Base-by-base conservation (phyloP, 2,888 invertebrate species). In the Ochropleura leucogaster region DNA sequence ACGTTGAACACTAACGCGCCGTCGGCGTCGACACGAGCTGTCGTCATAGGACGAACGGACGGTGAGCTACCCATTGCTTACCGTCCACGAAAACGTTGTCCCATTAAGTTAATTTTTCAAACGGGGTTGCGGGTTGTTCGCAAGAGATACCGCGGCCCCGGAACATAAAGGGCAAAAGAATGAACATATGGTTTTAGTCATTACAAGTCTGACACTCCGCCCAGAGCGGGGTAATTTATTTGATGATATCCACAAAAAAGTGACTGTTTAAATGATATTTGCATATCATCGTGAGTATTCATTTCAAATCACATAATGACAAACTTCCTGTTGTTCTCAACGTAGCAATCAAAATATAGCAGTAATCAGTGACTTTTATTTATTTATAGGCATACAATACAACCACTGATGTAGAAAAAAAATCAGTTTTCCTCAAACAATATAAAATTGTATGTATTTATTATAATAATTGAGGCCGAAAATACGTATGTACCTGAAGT, bases 391-490 rank as follows among this genome's bases (percentile, higher is more conserved):
- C 18, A 44, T 12, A 68, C 55, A 76, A 76, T 62, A 20, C 14
- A 64, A 77, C 5, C 14, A 66, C 68, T 42, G 53, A 55, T 59
- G 51, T 53, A 30, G 30, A 30, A 30, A 30, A 30, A 30, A 30
- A 30, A 30, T 2, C 40, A 53, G 67, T 64, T 64, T 18, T 4
- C 57, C 14, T 80, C 14, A 18, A 30, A 51, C 6, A 53, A 4
- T 44, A 44, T 14, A 4, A 62, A 62, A 62, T 47, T 60, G 16
- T 47, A 44, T 62, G 44, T 62, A 20, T 53, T 76, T 62, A 70
- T 71, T 44, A 6, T 71, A 62, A 49, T 55, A 30, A 65, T n/a
- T 55, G 51, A 79, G 12, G 46, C 18, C 46, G 30, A 73, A 79
- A 55, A 64, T 20, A 44, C 53, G 1, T 44, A 9, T 3, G 3